Conservation (phyloP, 1,140 invertebrate species). For the Bombus picipes region DNA sequence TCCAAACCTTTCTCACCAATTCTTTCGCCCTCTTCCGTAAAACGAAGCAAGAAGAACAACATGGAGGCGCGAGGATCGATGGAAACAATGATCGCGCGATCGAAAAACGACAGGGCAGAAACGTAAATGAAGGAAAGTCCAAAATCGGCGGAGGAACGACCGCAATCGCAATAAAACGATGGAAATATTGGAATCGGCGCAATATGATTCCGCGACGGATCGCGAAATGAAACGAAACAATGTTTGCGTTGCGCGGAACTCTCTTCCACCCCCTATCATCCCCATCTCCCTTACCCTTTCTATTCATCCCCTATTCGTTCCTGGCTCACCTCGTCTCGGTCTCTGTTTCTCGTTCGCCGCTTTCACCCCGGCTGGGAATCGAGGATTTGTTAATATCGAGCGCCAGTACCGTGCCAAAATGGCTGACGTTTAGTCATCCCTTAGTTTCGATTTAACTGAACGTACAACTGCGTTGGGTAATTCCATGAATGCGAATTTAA, state of each 20-base stretch:
- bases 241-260: conserved; percentile 74
- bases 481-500: background rate
- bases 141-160: background rate
- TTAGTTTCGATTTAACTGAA: conserved; percentile 71
- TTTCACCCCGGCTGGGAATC: conserved; percentile 51
- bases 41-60: background rate
- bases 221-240: conserved; percentile 71
- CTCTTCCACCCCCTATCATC: conserved; percentile 10
- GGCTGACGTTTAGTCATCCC: conserved; percentile 72
- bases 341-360: conserved; percentile 2
- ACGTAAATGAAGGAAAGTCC: no score
- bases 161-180: conserved; percentile 48
- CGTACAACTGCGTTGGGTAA: background rate
- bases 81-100: background rate
- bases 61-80: background rate
- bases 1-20: no score
- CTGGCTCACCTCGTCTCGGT: conserved; percentile 19
- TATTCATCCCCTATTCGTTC: background rate
- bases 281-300: background rate
- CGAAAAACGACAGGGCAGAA: background rate
- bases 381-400: conserved; percentile 77
- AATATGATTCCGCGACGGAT: conserved; percentile 68
- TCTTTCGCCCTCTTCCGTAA: background rate
- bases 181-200: conserved; percentile 74
- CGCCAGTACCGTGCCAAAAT: conserved; percentile 71